Conservation (phyloP, 2,888 invertebrate species). For the Synergus laeviventris region DNA sequence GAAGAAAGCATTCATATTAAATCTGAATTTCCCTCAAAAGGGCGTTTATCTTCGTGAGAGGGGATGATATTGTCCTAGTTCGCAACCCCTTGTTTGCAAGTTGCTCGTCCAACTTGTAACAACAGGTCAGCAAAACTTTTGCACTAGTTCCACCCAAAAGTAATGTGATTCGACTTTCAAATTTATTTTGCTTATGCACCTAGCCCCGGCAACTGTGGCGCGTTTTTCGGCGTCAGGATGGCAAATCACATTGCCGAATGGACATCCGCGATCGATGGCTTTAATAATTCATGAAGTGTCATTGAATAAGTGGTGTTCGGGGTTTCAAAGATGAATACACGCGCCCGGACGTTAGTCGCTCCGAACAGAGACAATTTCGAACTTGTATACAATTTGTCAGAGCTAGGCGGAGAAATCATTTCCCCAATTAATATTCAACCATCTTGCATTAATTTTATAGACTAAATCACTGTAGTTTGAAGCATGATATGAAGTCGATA, state of each 20-base stretch:
- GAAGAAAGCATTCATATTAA: conserved; percentile 26
- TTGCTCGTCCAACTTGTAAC: conserved; percentile 4
- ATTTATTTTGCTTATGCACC: conserved; percentile 19
- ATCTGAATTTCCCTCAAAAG: background rate
- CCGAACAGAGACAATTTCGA: background rate
- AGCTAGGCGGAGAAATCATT: background rate
- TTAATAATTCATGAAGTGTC: conserved; percentile 40
- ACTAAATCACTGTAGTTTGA: background rate
- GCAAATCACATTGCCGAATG: conserved; percentile 34
- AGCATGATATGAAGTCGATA: too few relatives aligned
- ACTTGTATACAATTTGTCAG: background rate
- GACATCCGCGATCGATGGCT: conserved; percentile 24
- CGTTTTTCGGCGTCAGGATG: conserved; percentile 12
- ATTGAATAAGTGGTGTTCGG: conserved; percentile 29
- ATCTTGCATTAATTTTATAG: background rate
- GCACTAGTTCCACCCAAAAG: background rate
- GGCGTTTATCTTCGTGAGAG: conserved; percentile 12
- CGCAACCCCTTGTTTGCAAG: background rate
- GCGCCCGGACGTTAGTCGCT: conserved; percentile 9
- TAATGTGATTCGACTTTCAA: conserved; percentile 14
- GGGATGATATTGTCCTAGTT: background rate
- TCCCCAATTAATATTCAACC: background rate
- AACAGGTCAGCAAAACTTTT: conserved; percentile 18
- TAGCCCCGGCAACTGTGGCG: background rate
- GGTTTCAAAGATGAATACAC: conserved; percentile 30